A percentile compares a stretch with the other conserved stretches of the same genome.
Conservation (phyloP, 2,797 vertebrate genomes). For the Coracias cyanogaster region DNA sequence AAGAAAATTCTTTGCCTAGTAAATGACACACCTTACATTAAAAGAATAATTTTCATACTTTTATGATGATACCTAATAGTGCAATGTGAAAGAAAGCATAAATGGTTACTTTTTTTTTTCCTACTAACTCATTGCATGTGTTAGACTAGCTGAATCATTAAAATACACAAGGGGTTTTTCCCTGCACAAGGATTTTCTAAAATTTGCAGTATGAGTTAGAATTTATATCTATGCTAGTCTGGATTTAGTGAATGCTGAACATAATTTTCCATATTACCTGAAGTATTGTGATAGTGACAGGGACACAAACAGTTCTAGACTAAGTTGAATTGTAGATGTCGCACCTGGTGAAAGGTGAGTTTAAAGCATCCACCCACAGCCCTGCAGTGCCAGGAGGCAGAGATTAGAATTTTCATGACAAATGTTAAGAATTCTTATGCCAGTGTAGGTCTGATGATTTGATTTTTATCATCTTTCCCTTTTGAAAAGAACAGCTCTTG, state of each 20-base stretch:
- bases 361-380: neutral
- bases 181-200: neutral
- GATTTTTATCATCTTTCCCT: neutral
- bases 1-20: neutral
- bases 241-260: neutral
- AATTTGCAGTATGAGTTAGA: neutral
- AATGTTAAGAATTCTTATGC: neutral
- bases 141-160: neutral
- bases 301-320: neutral
- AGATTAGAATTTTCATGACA: neutral
- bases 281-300: neutral
- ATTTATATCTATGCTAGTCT: neutral
- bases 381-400: neutral
- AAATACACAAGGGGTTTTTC: neutral
- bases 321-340: neutral
- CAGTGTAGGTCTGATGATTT: neutral
- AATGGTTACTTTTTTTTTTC: neutral
- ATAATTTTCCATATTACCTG: neutral
- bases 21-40: neutral
- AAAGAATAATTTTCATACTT: neutral
- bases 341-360: neutral
- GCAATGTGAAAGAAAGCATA: neutral
- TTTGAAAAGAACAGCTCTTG: constrained; percentile 1
- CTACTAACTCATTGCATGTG: neutral
- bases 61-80: neutral